A percentile compares a stretch with the other conserved stretches of the same genome.
Evolutionary conservation across 2,113 vertebrate genomes (phyloP).

Genomic region (Syngnathus scovelli): DNA sequence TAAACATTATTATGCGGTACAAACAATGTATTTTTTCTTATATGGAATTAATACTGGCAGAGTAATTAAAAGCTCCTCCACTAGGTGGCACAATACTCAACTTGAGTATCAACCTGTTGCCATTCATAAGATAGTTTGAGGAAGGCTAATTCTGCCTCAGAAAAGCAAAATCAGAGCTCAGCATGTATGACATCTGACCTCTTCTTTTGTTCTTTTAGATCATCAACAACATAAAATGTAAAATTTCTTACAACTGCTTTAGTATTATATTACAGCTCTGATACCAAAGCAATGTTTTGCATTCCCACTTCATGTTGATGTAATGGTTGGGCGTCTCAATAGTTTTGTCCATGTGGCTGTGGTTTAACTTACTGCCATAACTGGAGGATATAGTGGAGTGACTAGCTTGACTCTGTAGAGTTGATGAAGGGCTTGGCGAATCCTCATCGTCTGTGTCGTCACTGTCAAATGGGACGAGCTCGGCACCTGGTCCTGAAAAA

Average conservation of each 20-base stretch:
- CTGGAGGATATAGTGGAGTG: constrained; percentile 95
- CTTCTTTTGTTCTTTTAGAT: too few species aligned
- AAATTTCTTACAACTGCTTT: not conserved
- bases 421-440: constrained; percentile 92
- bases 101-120: too few species aligned
- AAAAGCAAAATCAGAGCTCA: too few species aligned
- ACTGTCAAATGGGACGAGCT: constrained; percentile 92
- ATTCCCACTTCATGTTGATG: not conserved
- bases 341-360: not conserved
- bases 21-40: too few species aligned
- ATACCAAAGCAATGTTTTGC: not conserved
- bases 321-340: not conserved
- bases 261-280: not conserved
- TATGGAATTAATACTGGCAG: too few species aligned
- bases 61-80: too few species aligned
- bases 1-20: too few species aligned
- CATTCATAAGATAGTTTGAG: too few species aligned
- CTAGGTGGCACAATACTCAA: too few species aligned
- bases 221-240: not conserved
- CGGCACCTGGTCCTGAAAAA: constrained; percentile 60
- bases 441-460: constrained; percentile 94
- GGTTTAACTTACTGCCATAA: constrained; percentile 85
- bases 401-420: constrained; percentile 94
- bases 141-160: too few species aligned
- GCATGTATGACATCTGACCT: too few species aligned